Percentiles rank a stretch among this genome's conserved stretches.
These are phyloP conservation scores for Sphinx pinastri DNA, from an alignment of 2,888 invertebrate genomes.

Conservation along the genomic window DNA sequence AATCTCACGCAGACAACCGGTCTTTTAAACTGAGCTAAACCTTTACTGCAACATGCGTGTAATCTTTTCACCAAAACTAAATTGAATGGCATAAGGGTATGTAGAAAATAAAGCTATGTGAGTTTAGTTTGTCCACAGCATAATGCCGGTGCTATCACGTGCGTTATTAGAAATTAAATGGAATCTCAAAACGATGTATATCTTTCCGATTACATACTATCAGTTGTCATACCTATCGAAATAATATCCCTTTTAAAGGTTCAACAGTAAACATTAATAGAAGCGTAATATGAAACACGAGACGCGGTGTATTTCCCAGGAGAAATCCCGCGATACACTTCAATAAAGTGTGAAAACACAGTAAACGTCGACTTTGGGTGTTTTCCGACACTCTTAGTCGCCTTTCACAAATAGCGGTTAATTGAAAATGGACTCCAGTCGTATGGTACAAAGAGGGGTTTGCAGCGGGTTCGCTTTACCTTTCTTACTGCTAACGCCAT, in stretches of 20 bases:
- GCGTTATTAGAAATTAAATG: too few relatives aligned
- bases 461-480: neutral
- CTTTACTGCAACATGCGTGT: too few relatives aligned
- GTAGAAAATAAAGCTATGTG: too few relatives aligned
- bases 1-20: too few relatives aligned
- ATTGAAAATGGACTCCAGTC: constrained; percentile 68
- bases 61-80: too few relatives aligned
- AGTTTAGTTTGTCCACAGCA: too few relatives aligned
- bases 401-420: constrained; percentile 72
- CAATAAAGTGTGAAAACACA: constrained; percentile 46
- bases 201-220: too few relatives aligned
- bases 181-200: too few relatives aligned
- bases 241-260: neutral
- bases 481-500: constrained; percentile 9
- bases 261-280: constrained; percentile 10
- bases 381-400: constrained; percentile 49
- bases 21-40: too few relatives aligned
- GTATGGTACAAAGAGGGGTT: constrained; percentile 43
- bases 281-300: constrained; percentile 30
- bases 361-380: constrained; percentile 57
- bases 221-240: too few relatives aligned
- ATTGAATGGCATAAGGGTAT: too few relatives aligned
- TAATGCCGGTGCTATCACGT: too few relatives aligned
- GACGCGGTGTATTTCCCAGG: constrained; percentile 36
- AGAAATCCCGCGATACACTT: constrained; percentile 39